Percentiles rank a stretch among this genome's conserved stretches.
phyloP scores from a whole-genome alignment of 2,797 vertebrate species.

The Diplodus puntazzo region DNA sequence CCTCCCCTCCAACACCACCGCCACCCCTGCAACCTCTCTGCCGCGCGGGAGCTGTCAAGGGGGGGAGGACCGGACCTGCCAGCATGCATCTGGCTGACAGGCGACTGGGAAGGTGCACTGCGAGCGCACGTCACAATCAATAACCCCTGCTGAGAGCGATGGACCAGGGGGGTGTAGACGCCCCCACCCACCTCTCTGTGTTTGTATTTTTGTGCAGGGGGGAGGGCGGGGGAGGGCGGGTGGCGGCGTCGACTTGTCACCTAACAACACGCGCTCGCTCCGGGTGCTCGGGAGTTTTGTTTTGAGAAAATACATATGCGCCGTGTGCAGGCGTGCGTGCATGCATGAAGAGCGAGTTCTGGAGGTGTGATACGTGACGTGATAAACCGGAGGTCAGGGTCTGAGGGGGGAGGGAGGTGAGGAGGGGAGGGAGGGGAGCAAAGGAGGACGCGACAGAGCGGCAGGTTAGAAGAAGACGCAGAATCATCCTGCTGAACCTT shows the following conservation, averaged over 20 bases:
- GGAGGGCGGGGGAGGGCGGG: background rate
- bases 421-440: background rate
- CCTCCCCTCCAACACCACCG: slow-evolving; percentile 22
- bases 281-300: slow-evolving; percentile 62
- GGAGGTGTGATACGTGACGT: slow-evolving; percentile 54
- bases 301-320: slow-evolving; percentile 74
- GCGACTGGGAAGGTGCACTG: slow-evolving; percentile 88
- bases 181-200: slow-evolving; percentile 55
- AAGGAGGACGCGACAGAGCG: background rate
- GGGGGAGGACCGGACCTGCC: slow-evolving; percentile 80
- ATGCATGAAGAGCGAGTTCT: slow-evolving; percentile 47
- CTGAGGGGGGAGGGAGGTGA: background rate
- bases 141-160: slow-evolving; percentile 86
- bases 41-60: slow-evolving; percentile 87
- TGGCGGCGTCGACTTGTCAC: slow-evolving; percentile 56
- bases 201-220: slow-evolving; percentile 62
- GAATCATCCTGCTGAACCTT: too few relatives aligned
- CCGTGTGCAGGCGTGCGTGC: slow-evolving; percentile 58
- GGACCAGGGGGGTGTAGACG: slow-evolving; percentile 53
- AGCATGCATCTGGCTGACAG: slow-evolving; percentile 87
- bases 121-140: slow-evolving; percentile 90
- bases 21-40: slow-evolving; percentile 69
- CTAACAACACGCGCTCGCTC: slow-evolving; percentile 62
- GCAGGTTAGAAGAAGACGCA: background rate
- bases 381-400: slow-evolving; percentile 49